A percentile compares a stretch with the other conserved stretches of the same genome.
Evolutionary conservation across 64 coral and sea anemone species (phyloP).

Genomic region (Dendrophyllia cribrosa): DNA sequence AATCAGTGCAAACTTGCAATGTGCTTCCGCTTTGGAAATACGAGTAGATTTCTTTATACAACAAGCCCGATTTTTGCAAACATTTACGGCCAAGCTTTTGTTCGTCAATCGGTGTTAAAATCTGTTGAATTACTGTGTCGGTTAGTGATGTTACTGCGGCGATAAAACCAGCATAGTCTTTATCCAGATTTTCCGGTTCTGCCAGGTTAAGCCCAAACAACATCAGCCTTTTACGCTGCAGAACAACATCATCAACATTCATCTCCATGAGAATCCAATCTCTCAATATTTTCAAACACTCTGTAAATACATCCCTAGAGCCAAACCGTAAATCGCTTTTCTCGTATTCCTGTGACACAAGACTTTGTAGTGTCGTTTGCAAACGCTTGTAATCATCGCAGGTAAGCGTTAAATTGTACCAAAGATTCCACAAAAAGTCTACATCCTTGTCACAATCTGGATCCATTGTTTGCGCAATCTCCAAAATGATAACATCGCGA

Average conservation of each 20-base stretch:
- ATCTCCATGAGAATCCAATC: slow-evolving; percentile 7
- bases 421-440: slow-evolving; percentile 40
- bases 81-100: slow-evolving; percentile 7
- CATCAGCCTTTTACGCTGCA: slow-evolving; percentile 16
- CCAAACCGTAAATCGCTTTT: slow-evolving; percentile 3
- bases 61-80: not conserved
- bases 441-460: slow-evolving; percentile 2
- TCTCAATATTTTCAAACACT: slow-evolving; percentile 26
- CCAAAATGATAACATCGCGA: slow-evolving; percentile 36
- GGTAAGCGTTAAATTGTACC: slow-evolving; percentile 21
- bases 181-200: not conserved
- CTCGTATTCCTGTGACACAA: not conserved
- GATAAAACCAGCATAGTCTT: not conserved
- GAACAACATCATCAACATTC: not conserved
- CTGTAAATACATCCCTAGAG: not conserved
- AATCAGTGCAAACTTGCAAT: not conserved
- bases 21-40: slow-evolving; percentile 18
- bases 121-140: not conserved
- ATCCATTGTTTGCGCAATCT: not conserved
- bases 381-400: not conserved
- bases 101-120: slow-evolving; percentile 1
- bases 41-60: slow-evolving; percentile 25
- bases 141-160: slow-evolving; percentile 3
- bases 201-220: not conserved
- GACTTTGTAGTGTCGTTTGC: not conserved